Evolutionary conservation across 2,888 invertebrate genomes (phyloP).

Genomic region (Hyppa rectilinea): DNA sequence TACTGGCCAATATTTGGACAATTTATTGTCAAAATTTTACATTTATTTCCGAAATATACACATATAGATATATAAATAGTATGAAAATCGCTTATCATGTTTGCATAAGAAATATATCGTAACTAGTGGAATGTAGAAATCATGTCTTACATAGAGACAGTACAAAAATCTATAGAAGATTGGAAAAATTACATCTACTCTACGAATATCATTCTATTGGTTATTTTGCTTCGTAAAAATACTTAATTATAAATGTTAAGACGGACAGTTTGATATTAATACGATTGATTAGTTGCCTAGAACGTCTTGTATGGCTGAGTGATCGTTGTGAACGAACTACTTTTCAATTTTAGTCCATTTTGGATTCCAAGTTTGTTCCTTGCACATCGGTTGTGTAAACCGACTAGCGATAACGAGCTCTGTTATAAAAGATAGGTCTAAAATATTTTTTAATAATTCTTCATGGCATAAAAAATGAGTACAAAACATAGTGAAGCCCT

Average conservation of each 20-base stretch:
- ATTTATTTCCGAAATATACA: conserved; percentile 61
- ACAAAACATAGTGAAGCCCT: too few species aligned
- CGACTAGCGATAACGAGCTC: not conserved
- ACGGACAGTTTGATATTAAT: conserved; percentile 68
- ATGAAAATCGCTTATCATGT: conserved; percentile 35
- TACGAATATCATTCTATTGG: conserved; percentile 61
- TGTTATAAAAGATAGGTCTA: too few species aligned
- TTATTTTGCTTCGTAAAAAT: conserved; percentile 62
- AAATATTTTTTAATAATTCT: too few species aligned
- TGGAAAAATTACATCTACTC: conserved; percentile 40
- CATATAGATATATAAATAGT: conserved; percentile 59
- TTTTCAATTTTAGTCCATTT: conserved; percentile 38
- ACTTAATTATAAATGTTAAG: conserved; percentile 68
- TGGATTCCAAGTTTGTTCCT: conserved; percentile 43
- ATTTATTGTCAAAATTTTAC: conserved; percentile 65
- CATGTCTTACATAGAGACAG: conserved; percentile 38
- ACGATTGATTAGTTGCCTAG: conserved; percentile 65
- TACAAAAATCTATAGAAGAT: conserved; percentile 21
- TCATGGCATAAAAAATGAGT: too few species aligned
- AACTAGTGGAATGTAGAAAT: conserved; percentile 58
- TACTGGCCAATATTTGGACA: conserved; percentile 80
- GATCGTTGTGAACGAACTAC: conserved; percentile 60
- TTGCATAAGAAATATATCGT: conserved; percentile 35
- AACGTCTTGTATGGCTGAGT: conserved; percentile 60
- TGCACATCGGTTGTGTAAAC: too few species aligned